Conservation (phyloP, 2,888 invertebrate genomes). For the Formica aserva region DNA sequence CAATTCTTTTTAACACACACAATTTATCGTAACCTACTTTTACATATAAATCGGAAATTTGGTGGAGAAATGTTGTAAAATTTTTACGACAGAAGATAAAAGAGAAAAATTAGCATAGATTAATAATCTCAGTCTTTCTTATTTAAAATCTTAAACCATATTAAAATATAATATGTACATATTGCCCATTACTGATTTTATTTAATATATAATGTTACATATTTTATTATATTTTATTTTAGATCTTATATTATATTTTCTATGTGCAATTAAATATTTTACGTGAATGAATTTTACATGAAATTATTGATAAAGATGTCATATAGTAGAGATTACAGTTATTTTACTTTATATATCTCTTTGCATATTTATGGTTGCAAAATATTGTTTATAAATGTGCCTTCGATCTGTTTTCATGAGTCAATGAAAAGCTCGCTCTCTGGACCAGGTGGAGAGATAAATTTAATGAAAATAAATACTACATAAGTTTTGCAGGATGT, state of each 20-base stretch:
- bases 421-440: slow-evolving; percentile 19
- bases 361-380: background rate
- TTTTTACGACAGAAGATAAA: background rate
- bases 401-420: background rate
- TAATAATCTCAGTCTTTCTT: background rate
- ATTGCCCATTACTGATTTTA: background rate
- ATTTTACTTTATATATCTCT: background rate
- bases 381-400: background rate
- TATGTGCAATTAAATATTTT: background rate
- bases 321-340: background rate
- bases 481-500: slow-evolving; percentile 82
- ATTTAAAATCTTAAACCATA: slow-evolving; percentile 12
- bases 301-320: background rate
- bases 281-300: background rate
- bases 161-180: background rate
- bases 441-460: slow-evolving; percentile 55
- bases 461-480: slow-evolving; percentile 86
- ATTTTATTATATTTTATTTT: background rate
- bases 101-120: background rate
- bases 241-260: slow-evolving; percentile 3
- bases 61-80: background rate
- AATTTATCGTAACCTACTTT: background rate
- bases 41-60: background rate
- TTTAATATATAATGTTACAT: background rate
- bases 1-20: background rate